phyloP scores from a whole-genome alignment of 2,888 invertebrate genomes.

The Galerucella pusilla region DNA sequence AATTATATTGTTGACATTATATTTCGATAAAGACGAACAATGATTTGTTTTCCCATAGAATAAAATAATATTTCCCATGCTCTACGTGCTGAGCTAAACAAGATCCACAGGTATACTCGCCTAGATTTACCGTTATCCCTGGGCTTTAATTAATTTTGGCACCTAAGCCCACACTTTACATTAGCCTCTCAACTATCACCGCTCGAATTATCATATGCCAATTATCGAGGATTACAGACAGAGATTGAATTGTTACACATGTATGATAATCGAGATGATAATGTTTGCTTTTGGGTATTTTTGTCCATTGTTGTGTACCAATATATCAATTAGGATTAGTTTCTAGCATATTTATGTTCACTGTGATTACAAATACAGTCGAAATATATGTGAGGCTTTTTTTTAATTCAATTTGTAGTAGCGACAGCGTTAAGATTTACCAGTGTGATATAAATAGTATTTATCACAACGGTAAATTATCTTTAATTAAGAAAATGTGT shows the following conservation, averaged over 20 bases:
- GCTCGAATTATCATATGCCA: slow-evolving; percentile 30
- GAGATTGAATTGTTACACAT: slow-evolving; percentile 38
- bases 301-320: slow-evolving; percentile 14
- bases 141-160: slow-evolving; percentile 8
- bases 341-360: slow-evolving; percentile 10
- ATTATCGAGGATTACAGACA: slow-evolving; percentile 34
- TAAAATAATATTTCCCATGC: not conserved
- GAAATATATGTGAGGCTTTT: slow-evolving; percentile 7
- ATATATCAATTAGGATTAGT: slow-evolving; percentile 31
- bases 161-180: slow-evolving; percentile 3
- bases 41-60: not conserved
- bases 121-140: slow-evolving; percentile 4
- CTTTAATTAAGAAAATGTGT: too few species aligned
- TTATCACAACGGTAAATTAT: too few species aligned
- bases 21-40: not conserved
- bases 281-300: slow-evolving; percentile 27
- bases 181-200: slow-evolving; percentile 11
- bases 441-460: not conserved
- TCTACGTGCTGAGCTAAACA: not conserved
- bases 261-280: slow-evolving; percentile 18
- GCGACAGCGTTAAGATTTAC: slow-evolving; percentile 2
- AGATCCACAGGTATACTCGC: slow-evolving; percentile 4
- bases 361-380: slow-evolving; percentile 3
- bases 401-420: slow-evolving; percentile 7
- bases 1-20: not conserved